Evolutionary conservation across 2,888 invertebrate genomes (phyloP), one percentile per base, ranked within the genome.

Genomic region (Zootermopsis nevadensis): DNA sequence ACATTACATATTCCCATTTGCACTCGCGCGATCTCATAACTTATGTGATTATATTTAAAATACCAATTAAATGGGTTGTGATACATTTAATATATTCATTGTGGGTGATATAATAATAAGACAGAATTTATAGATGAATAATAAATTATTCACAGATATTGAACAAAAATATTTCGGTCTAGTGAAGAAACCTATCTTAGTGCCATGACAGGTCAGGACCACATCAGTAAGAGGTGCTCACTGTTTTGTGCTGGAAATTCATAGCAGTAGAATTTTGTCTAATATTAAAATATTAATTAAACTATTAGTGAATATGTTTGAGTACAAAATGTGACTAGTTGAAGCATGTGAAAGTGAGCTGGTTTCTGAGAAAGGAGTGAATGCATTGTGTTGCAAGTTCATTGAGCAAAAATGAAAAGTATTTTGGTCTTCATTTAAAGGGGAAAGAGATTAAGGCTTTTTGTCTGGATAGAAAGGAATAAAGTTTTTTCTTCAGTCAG

Each of bases 61-160:
- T 85, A 86, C 86, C 86, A 86, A 86, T 86, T 87, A 83, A 86
- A 86, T 85, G 87, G 87, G 87, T 86, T 87, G 87, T 87, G 87
- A 86, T 87, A 87, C 86, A 86, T 85, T 85, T 86, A 86, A 86
- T 86, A 87, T 86, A 85, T 85, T 86, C 85, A 86, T 85, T 86
- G 86, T 87, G 86, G 86, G 86, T 87, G 87, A 86, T 87, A 86
- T 83, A 79, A 84, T n/a, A n/a, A n/a, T 82, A 83, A 84, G 82
- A 83, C 80, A 84, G 81, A 83, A 82, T 83, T 84, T 83, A 77
- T 84, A 84, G 84, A 83, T 77, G 81, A 84, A 79, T 81, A 83
- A 82, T 76, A 53, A 77, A 82, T 83, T 81, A 83, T 84, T 82
- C 84, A 84, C 82, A 80, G 76, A 82, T 84, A 80, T 82, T 82